Evolutionary conservation across 2,797 vertebrate genomes (phyloP).

Genomic region (Babyrousa celebensis): DNA sequence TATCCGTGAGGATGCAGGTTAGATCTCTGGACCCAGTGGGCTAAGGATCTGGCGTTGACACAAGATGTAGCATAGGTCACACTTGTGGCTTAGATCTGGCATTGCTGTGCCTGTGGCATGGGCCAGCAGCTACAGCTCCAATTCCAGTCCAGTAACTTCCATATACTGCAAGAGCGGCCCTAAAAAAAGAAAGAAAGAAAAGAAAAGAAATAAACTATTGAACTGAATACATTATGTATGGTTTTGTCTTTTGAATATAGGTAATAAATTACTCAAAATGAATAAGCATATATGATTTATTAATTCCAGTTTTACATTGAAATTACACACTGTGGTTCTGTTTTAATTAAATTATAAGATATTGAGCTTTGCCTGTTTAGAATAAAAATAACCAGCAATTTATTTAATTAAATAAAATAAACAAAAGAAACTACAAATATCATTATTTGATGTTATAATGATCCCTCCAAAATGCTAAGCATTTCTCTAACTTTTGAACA

Average conservation of each 20-base stretch:
- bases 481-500: background rate
- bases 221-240: background rate
- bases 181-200: too few relatives aligned
- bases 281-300: background rate
- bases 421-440: background rate
- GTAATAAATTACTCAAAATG: background rate
- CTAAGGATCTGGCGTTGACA: too few relatives aligned
- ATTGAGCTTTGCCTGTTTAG: background rate
- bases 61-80: too few relatives aligned
- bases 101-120: too few relatives aligned
- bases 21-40: too few relatives aligned
- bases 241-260: background rate
- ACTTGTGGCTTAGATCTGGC: too few relatives aligned
- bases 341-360: conserved; percentile 10
- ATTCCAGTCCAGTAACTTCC: too few relatives aligned
- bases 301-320: background rate
- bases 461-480: background rate
- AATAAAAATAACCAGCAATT: background rate
- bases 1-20: too few relatives aligned
- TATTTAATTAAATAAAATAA: conserved; percentile 22
- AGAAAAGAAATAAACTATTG: background rate
- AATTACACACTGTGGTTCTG: background rate
- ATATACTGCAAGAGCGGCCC: too few relatives aligned
- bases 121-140: too few relatives aligned
- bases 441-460: background rate